Base-by-base conservation (phyloP, 1,140 invertebrate genomes). In the Pemphigus obesinymphae region DNA sequence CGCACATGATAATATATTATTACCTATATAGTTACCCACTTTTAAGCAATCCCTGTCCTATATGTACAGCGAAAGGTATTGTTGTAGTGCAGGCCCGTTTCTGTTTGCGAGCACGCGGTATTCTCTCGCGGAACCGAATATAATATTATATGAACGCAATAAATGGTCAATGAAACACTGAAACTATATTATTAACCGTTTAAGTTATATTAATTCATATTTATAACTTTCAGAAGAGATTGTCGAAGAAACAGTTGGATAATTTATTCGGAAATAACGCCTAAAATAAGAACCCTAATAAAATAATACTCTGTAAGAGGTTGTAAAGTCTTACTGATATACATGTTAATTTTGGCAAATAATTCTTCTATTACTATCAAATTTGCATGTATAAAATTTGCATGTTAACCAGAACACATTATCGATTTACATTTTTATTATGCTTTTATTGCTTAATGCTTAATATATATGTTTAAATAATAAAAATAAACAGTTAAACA, bases 201-300 rank as follows among this genome's bases (percentile, higher is more conserved):
- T 63, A 26, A 63, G 20, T 72, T 78, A 20, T 48, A 70, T 82
- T 81, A 43, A 48, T 75, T 58, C 8, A 48, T 48, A 73, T 61
- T 75, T 80, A 82, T 70, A 66, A 82, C 48, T 83, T 82, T 61
- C 43, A 76, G 73, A 55, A 55, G 23, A 45, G 34, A 75, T 68
- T 83, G 23, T 78, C 82, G 66, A 83, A 50, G 50, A 66, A 63
- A 76, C 61, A 75, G 31, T 40, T 78, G 55, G 43, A 76, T 82
- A 45, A 17, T 82, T 82, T 83, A 43, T 73, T 81, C 50, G 50
- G 34, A 81, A 66, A 73, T 83, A 81, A 61, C 50, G 34, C 82
- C n/a, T 82, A 55, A 55, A 37, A 50, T 82, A 72, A 84, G 83
- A 84, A 84, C 83, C 58, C 50, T 75, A 83, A 83, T 82, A 82